Percentiles rank a stretch among this genome's conserved stretches.
Conservation (phyloP, 2,888 invertebrate species). For the Apomyelois bistriatella region DNA sequence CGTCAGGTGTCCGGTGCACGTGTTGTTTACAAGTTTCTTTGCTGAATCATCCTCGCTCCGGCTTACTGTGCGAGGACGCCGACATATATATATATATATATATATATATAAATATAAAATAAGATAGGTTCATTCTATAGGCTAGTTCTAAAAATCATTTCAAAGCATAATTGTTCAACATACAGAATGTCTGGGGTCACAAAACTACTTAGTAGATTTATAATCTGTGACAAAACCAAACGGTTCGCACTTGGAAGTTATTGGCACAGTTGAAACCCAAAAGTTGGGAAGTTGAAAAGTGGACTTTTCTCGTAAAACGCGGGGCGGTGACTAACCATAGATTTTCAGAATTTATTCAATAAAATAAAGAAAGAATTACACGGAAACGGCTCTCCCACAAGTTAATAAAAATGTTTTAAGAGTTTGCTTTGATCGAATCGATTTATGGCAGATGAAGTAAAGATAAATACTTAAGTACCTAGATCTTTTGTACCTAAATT, state of each 20-base stretch:
- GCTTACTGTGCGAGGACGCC: no score
- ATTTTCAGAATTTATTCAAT: conserved; percentile 5
- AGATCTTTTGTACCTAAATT: no score
- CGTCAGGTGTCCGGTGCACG: no score
- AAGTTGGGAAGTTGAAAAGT: conserved; percentile 8
- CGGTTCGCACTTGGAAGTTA: conserved; percentile 1
- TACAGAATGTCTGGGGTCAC: neutral
- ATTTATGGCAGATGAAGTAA: no score
- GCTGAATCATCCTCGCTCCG: no score
- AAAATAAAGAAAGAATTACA: conserved; percentile 5
- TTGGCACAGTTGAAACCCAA: conserved; percentile 3
- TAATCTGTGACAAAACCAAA: neutral
- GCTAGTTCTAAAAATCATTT: neutral
- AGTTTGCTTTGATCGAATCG: neutral
- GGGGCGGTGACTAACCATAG: neutral
- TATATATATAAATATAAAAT: no score
- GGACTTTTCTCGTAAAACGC: neutral
- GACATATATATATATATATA: no score
- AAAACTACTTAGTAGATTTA: neutral
- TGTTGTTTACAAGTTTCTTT: no score
- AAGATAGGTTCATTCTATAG: no score
- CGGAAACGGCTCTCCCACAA: conserved; percentile 1
- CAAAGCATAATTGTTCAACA: neutral
- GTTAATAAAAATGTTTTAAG: conserved; percentile 4
- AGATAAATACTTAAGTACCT: no score